Conservation (phyloP, 2,888 invertebrate species). For the Anorthoa munda region DNA sequence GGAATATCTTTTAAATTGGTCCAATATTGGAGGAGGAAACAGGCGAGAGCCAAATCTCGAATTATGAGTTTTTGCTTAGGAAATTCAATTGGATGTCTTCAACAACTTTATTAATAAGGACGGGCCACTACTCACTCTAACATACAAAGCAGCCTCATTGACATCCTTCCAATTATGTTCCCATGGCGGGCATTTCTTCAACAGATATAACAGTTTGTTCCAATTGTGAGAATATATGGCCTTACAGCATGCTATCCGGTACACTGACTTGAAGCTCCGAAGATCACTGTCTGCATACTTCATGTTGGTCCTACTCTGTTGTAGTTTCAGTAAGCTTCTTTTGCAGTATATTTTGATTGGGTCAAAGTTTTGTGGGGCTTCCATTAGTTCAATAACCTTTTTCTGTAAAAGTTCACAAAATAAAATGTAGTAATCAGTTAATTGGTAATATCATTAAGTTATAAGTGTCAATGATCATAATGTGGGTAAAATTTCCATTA, state of each 20-base stretch:
- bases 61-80: too few species aligned
- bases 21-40: too few species aligned
- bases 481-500: too few species aligned
- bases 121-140: slow-evolving; percentile 79
- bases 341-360: slow-evolving; percentile 72
- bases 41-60: too few species aligned
- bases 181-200: slow-evolving; percentile 81
- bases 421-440: background rate
- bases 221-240: slow-evolving; percentile 85
- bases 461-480: background rate
- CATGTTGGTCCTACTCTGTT: slow-evolving; percentile 64
- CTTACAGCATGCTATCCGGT: slow-evolving; percentile 71
- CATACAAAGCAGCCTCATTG: slow-evolving; percentile 72
- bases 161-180: slow-evolving; percentile 68
- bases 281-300: slow-evolving; percentile 47
- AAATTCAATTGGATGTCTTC: too few species aligned
- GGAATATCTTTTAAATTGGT: too few species aligned
- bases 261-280: slow-evolving; percentile 59
- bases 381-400: slow-evolving; percentile 74
- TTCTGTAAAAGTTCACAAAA: slow-evolving; percentile 68
- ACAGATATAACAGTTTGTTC: slow-evolving; percentile 81
- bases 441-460: background rate
- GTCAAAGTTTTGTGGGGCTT: slow-evolving; percentile 55
- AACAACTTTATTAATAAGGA: too few species aligned
- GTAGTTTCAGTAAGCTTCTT: slow-evolving; percentile 74